A percentile compares a stretch with the other conserved stretches of the same genome.
Conservation (phyloP, 2,113 vertebrate genomes). For the Myotis davidii region DNA sequence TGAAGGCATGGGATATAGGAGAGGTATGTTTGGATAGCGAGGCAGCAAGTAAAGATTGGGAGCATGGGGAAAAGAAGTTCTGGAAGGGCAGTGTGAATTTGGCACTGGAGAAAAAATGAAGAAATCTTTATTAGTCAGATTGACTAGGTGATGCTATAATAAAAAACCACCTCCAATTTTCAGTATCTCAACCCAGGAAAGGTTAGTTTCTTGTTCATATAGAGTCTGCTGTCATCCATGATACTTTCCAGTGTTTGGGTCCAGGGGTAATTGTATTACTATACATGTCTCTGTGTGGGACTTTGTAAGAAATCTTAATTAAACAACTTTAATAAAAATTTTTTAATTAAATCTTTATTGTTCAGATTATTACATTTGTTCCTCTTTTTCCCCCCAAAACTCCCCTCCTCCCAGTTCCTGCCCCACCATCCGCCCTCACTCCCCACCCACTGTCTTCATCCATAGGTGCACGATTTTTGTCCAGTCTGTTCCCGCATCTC, state of each 20-base stretch:
- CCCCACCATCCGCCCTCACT: no score
- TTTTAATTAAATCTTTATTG: no score
- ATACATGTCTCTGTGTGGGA: neutral
- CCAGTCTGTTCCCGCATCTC: no score
- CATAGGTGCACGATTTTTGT: no score
- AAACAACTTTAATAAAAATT: neutral
- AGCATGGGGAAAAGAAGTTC: neutral
- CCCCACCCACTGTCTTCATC: no score
- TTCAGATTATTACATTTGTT: no score
- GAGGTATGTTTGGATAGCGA: neutral
- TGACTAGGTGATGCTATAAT: neutral
- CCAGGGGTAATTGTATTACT: neutral
- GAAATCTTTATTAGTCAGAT: neutral
- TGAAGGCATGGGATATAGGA: neutral
- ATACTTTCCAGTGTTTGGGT: neutral
- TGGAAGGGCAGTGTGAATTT: neutral
- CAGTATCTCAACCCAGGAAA: neutral
- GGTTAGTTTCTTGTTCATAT: neutral
- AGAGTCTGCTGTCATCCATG: neutral
- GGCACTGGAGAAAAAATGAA: neutral
- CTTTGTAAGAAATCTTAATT: neutral
- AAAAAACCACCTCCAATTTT: neutral
- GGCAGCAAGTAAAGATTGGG: neutral
- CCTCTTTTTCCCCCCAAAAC: no score
- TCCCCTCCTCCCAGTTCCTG: no score